A percentile compares a stretch with the other conserved stretches of the same genome.
phyloP scores from a whole-genome alignment of 1,140 invertebrate species.

The Melanaphis sacchari region DNA sequence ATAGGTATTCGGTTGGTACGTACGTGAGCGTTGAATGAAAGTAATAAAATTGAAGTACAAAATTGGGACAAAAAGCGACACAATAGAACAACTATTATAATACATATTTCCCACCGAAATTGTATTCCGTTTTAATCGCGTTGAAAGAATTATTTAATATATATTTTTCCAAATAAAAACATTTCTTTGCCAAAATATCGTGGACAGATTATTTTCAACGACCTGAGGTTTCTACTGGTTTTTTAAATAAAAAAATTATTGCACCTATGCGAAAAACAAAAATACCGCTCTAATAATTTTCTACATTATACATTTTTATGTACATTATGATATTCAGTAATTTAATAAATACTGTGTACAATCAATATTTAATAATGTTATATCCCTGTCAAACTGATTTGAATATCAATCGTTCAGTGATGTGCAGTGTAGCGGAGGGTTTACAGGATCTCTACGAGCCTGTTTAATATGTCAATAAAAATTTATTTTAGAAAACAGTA shows the following conservation, averaged over 20 bases:
- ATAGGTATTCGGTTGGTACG: neutral
- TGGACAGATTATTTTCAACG: neutral
- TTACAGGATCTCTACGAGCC: neutral
- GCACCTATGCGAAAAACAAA: neutral
- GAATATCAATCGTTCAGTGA: neutral
- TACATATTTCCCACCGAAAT: neutral
- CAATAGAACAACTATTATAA: neutral
- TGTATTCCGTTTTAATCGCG: neutral
- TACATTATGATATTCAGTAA: neutral
- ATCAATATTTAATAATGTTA: neutral
- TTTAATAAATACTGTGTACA: neutral
- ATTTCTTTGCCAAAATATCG: neutral
- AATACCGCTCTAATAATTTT: neutral
- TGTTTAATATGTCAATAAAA: slow-evolving; percentile 15
- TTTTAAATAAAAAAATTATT: neutral
- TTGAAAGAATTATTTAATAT: neutral
- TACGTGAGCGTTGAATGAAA: neutral
- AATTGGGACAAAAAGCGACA: neutral
- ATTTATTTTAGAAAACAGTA: slow-evolving; percentile 12
- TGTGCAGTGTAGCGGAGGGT: neutral
- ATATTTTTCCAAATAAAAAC: slow-evolving; percentile 4
- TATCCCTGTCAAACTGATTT: slow-evolving; percentile 7
- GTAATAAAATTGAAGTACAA: neutral
- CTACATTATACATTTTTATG: neutral
- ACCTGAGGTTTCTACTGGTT: neutral